Conservation (phyloP, 1,140 invertebrate species). For the Agraylea sexmaculata region DNA sequence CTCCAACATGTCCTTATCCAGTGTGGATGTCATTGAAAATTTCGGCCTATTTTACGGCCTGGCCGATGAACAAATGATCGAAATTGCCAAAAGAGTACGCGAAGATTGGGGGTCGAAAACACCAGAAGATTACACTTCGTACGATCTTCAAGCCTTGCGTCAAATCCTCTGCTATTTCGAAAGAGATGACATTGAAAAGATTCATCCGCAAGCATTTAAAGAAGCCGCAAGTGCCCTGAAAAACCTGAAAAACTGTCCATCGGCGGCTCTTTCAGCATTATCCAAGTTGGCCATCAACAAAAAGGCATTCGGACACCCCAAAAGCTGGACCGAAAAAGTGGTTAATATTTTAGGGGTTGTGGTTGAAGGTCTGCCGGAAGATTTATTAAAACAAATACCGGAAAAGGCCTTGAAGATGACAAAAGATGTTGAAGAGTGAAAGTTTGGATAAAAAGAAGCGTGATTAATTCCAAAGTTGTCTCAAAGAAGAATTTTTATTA, state of each 20-base stretch:
- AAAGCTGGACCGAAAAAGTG: slow-evolving; percentile 28
- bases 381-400: slow-evolving; percentile 9
- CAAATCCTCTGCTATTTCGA: slow-evolving; percentile 41
- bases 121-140: slow-evolving; percentile 37
- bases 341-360: slow-evolving; percentile 26
- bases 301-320: slow-evolving; percentile 30
- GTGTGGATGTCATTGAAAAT: slow-evolving; percentile 36
- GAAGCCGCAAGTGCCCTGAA: slow-evolving; percentile 31
- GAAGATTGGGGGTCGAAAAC: slow-evolving; percentile 38
- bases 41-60: slow-evolving; percentile 37
- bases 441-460: no score
- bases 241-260: slow-evolving; percentile 29
- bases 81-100: slow-evolving; percentile 32
- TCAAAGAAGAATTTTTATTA: no score
- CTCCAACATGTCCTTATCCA: slow-evolving; percentile 33
- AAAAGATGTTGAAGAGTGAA: no score
- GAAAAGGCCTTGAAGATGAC: slow-evolving; percentile 3
- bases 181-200: slow-evolving; percentile 31
- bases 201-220: slow-evolving; percentile 36
- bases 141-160: slow-evolving; percentile 34
- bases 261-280: slow-evolving; percentile 29
- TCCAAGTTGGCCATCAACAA: slow-evolving; percentile 29
- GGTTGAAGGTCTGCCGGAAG: slow-evolving; percentile 25
- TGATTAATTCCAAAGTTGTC: no score
- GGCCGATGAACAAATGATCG: slow-evolving; percentile 27